These are phyloP conservation scores for Meteorus sp. DNA, from an alignment of 1,140 invertebrate species.

Conservation along the genomic window DNA sequence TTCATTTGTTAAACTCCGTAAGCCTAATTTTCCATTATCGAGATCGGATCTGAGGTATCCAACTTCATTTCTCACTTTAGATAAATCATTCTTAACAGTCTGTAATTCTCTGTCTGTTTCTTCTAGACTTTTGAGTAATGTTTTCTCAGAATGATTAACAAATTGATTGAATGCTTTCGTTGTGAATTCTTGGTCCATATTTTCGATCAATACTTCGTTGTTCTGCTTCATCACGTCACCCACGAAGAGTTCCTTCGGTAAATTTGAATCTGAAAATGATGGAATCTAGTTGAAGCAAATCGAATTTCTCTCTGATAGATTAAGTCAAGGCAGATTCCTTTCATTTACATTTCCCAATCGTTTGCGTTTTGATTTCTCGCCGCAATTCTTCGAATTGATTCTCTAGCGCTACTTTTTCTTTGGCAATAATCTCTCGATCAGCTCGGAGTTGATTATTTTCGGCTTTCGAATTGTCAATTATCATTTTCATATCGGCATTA, in stretches of 20 bases:
- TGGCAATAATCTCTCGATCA: too few species aligned
- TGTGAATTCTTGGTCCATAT: neutral
- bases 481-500: neutral
- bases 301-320: too few species aligned
- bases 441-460: neutral
- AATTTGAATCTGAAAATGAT: neutral
- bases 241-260: neutral
- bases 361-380: neutral
- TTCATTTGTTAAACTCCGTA: constrained; percentile 8
- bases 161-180: neutral
- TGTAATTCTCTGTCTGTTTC: constrained; percentile 2
- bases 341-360: too few species aligned
- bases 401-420: neutral
- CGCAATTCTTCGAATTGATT: neutral
- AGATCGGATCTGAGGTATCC: neutral
- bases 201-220: neutral
- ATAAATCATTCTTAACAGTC: constrained; percentile 6
- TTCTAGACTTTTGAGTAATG: constrained; percentile 1
- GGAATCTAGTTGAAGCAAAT: too few species aligned
- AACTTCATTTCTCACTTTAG: constrained; percentile 16
- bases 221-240: neutral
- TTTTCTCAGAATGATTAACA: neutral
- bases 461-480: neutral
- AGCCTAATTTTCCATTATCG: neutral
- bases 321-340: too few species aligned